phyloP scores from a whole-genome alignment of 1,140 invertebrate genomes.

The Elymnias hypermnestra region DNA sequence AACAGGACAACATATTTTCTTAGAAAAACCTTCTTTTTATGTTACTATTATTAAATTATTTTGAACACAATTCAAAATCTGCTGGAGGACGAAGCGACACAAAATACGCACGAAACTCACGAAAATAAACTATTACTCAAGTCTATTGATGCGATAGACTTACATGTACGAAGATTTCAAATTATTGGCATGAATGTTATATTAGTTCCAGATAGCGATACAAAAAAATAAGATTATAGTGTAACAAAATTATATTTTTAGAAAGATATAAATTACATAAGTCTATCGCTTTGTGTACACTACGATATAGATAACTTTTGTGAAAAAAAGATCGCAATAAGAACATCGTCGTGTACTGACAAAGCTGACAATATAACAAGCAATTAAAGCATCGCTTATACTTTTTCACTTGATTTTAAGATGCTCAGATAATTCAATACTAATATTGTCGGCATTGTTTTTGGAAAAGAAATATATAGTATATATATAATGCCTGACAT shows the following conservation, averaged over 20 bases:
- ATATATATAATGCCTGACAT: slow-evolving; percentile 41
- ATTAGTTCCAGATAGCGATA: no score
- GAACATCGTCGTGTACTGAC: slow-evolving; percentile 28
- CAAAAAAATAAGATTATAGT: no score
- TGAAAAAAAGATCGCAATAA: slow-evolving; percentile 12
- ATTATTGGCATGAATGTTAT: background rate
- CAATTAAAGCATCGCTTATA: background rate
- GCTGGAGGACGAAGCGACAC: slow-evolving; percentile 54
- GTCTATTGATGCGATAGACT: slow-evolving; percentile 9
- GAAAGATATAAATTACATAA: background rate
- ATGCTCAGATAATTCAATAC: no score
- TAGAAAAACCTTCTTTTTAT: no score
- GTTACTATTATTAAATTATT: no score
- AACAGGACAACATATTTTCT: no score
- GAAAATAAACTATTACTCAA: slow-evolving; percentile 7
- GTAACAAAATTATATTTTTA: background rate
- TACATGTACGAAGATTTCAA: background rate
- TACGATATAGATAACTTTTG: slow-evolving; percentile 1
- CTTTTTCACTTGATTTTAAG: background rate
- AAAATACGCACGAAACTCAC: slow-evolving; percentile 15
- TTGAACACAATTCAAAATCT: no score
- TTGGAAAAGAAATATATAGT: slow-evolving; percentile 23
- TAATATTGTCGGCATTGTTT: no score
- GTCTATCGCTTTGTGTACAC: slow-evolving; percentile 12
- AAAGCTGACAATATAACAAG: slow-evolving; percentile 30